These are phyloP conservation scores for Protomyctophum bolini DNA, from an alignment of 2,113 vertebrate species.

Conservation along the genomic window DNA sequence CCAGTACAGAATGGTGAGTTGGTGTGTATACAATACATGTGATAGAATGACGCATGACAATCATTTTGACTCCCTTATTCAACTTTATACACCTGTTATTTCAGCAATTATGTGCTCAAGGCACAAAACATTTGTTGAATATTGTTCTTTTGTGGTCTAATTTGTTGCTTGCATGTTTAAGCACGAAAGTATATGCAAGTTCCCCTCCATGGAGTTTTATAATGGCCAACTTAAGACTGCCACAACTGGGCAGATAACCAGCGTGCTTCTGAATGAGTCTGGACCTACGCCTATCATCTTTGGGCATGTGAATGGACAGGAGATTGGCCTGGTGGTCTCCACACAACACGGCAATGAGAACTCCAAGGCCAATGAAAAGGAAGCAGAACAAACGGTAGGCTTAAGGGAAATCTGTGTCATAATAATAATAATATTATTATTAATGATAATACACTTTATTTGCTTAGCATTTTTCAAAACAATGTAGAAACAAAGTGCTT, in stretches of 20 bases:
- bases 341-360: conserved; percentile 87
- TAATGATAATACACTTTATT: too few species aligned
- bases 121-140: background rate
- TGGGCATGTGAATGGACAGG: conserved; percentile 80
- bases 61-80: background rate
- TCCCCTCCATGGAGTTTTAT: conserved; percentile 87
- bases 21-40: too few species aligned
- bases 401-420: too few species aligned
- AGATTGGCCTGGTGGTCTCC: conserved; percentile 81
- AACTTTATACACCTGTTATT: background rate
- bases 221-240: conserved; percentile 65
- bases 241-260: conserved; percentile 22
- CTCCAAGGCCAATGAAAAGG: conserved; percentile 84
- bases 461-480: too few species aligned
- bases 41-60: background rate
- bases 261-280: conserved; percentile 60
- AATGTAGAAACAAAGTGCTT: too few species aligned
- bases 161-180: conserved; percentile 37
- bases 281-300: conserved; percentile 80
- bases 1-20: conserved; percentile 70
- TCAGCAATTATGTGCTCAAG: background rate
- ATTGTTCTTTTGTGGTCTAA: background rate
- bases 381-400: conserved; percentile 78
- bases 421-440: too few species aligned
- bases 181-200: conserved; percentile 85